Percentiles rank a stretch among this genome's conserved stretches.
These are phyloP conservation scores for Helicoverpa assulta DNA, from an alignment of 2,888 invertebrate genomes.

Conservation along the genomic window DNA sequence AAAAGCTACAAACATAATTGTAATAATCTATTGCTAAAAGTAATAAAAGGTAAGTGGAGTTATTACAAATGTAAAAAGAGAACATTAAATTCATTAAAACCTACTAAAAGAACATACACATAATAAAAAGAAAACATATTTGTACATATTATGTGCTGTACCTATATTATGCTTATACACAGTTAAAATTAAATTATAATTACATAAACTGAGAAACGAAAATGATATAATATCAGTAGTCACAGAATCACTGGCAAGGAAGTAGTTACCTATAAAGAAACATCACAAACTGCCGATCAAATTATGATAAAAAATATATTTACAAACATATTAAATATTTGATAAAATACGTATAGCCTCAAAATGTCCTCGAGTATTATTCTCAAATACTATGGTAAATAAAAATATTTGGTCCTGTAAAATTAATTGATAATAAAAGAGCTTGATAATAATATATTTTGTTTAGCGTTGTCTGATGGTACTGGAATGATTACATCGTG, in stretches of 20 bases:
- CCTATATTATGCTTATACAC: conserved; percentile 50
- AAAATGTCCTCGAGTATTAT: conserved; percentile 53
- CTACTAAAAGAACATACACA: conserved; percentile 26
- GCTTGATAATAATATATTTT: conserved; percentile 3
- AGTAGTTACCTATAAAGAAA: conserved; percentile 58
- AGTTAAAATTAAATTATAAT: conserved; percentile 50
- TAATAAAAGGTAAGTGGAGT: conserved; percentile 17
- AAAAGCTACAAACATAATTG: conserved; percentile 27
- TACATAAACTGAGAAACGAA: conserved; percentile 56
- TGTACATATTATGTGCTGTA: conserved; percentile 50
- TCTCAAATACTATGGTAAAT: conserved; percentile 53
- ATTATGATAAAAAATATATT: conserved; percentile 54
- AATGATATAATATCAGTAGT: conserved; percentile 63
- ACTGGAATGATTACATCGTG: conserved; percentile 18
- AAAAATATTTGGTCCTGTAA: conserved; percentile 40
- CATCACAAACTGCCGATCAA: conserved; percentile 52
- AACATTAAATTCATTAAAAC: conserved; percentile 11
- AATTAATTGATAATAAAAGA: conserved; percentile 25
- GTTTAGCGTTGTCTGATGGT: not conserved
- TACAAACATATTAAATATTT: conserved; percentile 49
- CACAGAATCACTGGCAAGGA: conserved; percentile 79
- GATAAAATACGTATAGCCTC: conserved; percentile 63
- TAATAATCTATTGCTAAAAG: conserved; percentile 25
- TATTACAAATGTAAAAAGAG: conserved; percentile 18
- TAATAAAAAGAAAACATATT: conserved; percentile 22